These are phyloP conservation scores for Poicephalus meyeri DNA, from an alignment of 2,113 vertebrate genomes.

Conservation along the genomic window DNA sequence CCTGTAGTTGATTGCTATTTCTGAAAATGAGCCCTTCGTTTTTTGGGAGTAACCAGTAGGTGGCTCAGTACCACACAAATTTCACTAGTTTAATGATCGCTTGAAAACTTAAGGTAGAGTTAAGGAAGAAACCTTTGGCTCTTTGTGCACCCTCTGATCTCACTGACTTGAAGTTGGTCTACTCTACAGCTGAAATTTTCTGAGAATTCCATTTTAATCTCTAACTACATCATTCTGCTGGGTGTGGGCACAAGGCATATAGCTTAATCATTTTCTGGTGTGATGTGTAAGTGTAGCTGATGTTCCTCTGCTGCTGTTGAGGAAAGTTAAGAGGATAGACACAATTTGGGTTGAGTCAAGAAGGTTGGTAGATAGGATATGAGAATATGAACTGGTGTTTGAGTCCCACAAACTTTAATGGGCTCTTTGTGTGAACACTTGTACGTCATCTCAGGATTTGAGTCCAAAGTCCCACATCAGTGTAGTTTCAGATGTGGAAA, in stretches of 20 bases:
- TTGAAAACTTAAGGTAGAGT: not conserved
- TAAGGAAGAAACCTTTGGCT: not conserved
- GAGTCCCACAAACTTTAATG: not conserved
- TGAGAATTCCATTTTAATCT: not conserved
- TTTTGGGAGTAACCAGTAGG: not conserved
- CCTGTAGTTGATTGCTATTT: not conserved
- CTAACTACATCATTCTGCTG: not conserved
- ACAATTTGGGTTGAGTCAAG: not conserved
- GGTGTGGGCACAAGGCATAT: not conserved
- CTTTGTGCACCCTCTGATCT: not conserved
- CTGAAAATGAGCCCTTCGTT: not conserved
- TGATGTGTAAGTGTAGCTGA: not conserved
- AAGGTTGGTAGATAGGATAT: not conserved
- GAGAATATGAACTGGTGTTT: not conserved
- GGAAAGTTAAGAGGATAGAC: not conserved
- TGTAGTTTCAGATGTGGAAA: not conserved
- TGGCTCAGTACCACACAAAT: not conserved
- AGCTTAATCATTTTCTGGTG: not conserved
- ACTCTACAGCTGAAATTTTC: not conserved
- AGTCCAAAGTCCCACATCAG: not conserved
- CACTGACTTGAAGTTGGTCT: not conserved
- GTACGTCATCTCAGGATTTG: not conserved
- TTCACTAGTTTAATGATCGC: not conserved
- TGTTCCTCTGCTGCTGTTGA: not conserved
- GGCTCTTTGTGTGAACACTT: not conserved